These are phyloP conservation scores for Nibea albiflora DNA, from an alignment of 2,113 vertebrate species.

Conservation along the genomic window DNA sequence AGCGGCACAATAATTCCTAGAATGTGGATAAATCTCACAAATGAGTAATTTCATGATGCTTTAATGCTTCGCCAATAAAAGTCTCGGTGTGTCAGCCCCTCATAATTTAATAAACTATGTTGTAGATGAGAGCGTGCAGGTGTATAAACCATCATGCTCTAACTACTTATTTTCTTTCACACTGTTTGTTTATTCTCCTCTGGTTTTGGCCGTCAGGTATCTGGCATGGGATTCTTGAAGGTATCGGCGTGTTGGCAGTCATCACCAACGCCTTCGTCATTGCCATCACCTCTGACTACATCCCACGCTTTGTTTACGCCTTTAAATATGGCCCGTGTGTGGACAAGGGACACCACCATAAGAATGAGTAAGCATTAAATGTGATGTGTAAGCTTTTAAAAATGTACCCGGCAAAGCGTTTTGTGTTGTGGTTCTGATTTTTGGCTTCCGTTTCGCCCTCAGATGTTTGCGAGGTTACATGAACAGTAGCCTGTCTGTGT, in stretches of 20 bases:
- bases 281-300: slow-evolving; percentile 98
- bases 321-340: slow-evolving; percentile 97
- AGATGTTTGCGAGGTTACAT: slow-evolving; percentile 97
- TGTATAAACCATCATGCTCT: not conserved
- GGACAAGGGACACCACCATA: slow-evolving; percentile 87
- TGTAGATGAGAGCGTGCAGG: not conserved
- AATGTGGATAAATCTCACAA: not conserved
- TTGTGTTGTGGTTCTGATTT: not conserved
- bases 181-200: not conserved
- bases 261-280: slow-evolving; percentile 99
- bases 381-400: not conserved
- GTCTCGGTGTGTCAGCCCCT: not conserved
- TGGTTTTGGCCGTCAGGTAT: slow-evolving; percentile 86
- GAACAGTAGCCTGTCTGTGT: slow-evolving; percentile 96
- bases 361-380: slow-evolving; percentile 75
- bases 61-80: slow-evolving; percentile 5
- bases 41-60: not conserved
- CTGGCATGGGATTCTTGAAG: slow-evolving; percentile 98
- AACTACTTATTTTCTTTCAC: not conserved
- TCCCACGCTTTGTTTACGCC: slow-evolving; percentile 97
- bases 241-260: slow-evolving; percentile 96
- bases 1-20: not conserved
- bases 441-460: slow-evolving; percentile 34
- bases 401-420: not conserved
- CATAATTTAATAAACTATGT: no score